phyloP scores from a whole-genome alignment of 2,797 vertebrate species.

The Acrossocheilus fasciatus region DNA sequence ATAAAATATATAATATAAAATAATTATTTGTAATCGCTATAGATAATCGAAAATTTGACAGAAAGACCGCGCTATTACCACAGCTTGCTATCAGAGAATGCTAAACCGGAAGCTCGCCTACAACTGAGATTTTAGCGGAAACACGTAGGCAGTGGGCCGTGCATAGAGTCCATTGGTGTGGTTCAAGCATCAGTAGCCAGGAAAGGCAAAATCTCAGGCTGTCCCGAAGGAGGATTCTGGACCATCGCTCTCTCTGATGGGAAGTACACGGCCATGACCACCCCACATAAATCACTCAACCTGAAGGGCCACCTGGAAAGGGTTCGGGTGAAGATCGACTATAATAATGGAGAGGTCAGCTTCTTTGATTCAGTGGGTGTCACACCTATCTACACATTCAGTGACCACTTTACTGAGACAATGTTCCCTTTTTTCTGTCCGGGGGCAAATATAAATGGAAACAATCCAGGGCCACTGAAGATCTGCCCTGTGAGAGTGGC shows the following conservation, averaged over 20 bases:
- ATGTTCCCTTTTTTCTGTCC: slow-evolving; percentile 85
- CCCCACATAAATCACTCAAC: slow-evolving; percentile 70
- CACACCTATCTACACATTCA: slow-evolving; percentile 79
- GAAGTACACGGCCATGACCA: slow-evolving; percentile 80
- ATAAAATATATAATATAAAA: too few species aligned
- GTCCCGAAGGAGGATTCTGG: slow-evolving; percentile 82
- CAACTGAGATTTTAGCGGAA: too few species aligned
- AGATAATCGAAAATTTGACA: too few species aligned
- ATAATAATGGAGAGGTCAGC: slow-evolving; percentile 73
- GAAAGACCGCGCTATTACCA: too few species aligned
- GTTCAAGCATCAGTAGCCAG: slow-evolving; percentile 78
- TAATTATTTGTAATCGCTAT: too few species aligned
- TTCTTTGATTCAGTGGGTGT: slow-evolving; percentile 78
- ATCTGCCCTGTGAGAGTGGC: slow-evolving; percentile 80
- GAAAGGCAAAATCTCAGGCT: slow-evolving; percentile 80
- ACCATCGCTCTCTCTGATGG: slow-evolving; percentile 80
- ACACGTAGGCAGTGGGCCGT: too few species aligned
- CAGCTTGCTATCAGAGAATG: too few species aligned
- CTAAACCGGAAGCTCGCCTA: too few species aligned
- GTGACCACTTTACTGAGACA: slow-evolving; percentile 75
- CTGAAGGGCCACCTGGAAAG: slow-evolving; percentile 66
- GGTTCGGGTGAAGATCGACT: slow-evolving; percentile 81
- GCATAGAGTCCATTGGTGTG: slow-evolving; percentile 68
- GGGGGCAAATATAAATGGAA: slow-evolving; percentile 81
- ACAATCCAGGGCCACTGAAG: slow-evolving; percentile 78